Evolutionary conservation across 1,140 invertebrate species (phyloP), one percentile per base, ranked within the genome.

Genomic region (Varroa destructor): DNA sequence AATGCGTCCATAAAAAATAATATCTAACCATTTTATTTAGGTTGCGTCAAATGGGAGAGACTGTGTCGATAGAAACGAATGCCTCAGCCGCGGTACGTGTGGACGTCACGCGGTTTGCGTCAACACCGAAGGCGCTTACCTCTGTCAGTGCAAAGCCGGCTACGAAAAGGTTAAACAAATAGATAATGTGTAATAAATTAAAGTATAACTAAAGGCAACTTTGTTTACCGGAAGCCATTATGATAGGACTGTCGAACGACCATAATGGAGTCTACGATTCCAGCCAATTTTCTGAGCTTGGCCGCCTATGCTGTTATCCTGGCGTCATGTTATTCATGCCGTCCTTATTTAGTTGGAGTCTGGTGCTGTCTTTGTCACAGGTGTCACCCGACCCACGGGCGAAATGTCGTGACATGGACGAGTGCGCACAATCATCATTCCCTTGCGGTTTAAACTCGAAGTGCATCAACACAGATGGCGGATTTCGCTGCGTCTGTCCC

Each of bases 381-480:
- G 46, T 61, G 36, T 61, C 83, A 43, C 12, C 40, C 12, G 61
- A 37, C n/a, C 40, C 61, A 3, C 12, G 61, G 36, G 87, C 86
- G 1, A 84, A 86, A 76, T 92, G 89, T 81, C 83, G 87, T 77
- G 92, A 96, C 80, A 83, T 91, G 36, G 88, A 96, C 77, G 92
- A 96, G 80, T 95, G 92, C 76, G 83, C 85, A 0, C 76, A 75
- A 10, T 70, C 71, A 43, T 75, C 75, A 36, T 91, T 88, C 78
- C 85, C 87, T 1, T 96, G 93, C 77, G 91, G 92, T 25, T 86
- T 90, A n/a, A 94, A 94, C 79, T 87, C 90, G 1, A 89, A 90
- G 80, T 95, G 91, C 77, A 90, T 88, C 3, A 89, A 90, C 4
- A 89, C 86, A 72, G 89, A 93, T 71, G 80, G 80, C 58, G 74